Evolutionary conservation across 2,113 vertebrate species (phyloP), one percentile per base, ranked within the genome.

Genomic region (Echinops telfairi): DNA sequence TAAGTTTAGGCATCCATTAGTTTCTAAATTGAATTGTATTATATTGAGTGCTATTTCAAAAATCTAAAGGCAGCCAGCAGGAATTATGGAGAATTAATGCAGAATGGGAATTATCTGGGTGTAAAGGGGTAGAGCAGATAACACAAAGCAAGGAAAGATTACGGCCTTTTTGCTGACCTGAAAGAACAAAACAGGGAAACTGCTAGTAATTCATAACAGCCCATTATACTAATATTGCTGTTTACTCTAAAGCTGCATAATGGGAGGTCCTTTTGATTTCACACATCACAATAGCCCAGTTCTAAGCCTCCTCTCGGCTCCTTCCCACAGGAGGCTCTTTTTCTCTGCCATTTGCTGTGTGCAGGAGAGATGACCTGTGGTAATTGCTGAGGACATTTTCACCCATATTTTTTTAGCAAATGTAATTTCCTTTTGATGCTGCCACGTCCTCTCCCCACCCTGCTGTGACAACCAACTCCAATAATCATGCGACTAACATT

Each of bases 21-120:
- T 96, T 94, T 57, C 90, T 68, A 95, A 96, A 96, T 92, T 96
- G 93, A 96, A 97, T 96, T 97, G 95, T 97, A 96, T 95, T 66
- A 88, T 91, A 93, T 89, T 92, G 92, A 97, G 88, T 94, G 90
- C 90, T 96, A 95, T 95, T 95, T 97, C 77, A 92, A 90, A 94
- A 93, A 70, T 93, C 94, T 94, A 77, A 94, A 96, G 88, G 88
- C 95, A 95, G 92, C 86, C 92, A 91, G 62, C 92, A 96, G 90
- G 92, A 96, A 96, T 53, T 53, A 53, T 53, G 47, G 47, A 53
- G 47, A 53, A 53, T 53, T 53, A 53, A 53, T 53, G 47, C n/a
- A 90, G 90, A 93, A 95, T 75, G 43, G 47, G 92, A 89, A 75
- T 90, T 57, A 83, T 89, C 83, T 82, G 80, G 38, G 73, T 93